Percentiles rank a stretch among this genome's conserved stretches.
phyloP scores from a whole-genome alignment of 2,888 invertebrate species.

The Lissocephala sabroskyi region DNA sequence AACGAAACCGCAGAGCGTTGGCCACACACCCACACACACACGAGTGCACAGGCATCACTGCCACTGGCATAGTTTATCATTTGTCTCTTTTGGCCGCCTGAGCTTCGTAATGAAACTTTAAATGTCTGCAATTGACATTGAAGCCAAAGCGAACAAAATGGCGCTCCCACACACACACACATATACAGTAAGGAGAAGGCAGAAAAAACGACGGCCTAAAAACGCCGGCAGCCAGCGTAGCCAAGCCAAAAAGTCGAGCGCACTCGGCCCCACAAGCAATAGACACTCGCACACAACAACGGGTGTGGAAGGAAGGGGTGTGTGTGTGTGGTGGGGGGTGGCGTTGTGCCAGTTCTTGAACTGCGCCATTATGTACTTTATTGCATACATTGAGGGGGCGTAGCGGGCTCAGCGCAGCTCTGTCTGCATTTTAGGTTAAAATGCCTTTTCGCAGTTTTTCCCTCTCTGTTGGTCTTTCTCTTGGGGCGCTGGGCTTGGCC shows the following conservation, averaged over 20 bases:
- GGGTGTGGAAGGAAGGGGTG: too few relatives aligned
- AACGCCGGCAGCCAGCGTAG: constrained; percentile 44
- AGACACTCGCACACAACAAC: constrained; percentile 31
- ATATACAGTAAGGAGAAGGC: not conserved
- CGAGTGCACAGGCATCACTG: not conserved
- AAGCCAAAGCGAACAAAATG: constrained; percentile 27
- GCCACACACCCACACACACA: constrained; percentile 20
- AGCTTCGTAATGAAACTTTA: constrained; percentile 41
- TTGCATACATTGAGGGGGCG: constrained; percentile 55
- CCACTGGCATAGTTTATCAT: constrained; percentile 45
- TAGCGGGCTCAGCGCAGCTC: constrained; percentile 17
- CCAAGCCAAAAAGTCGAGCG: constrained; percentile 42
- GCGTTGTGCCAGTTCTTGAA: constrained; percentile 52
- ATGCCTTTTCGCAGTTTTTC: constrained; percentile 48
- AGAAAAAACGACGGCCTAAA: constrained; percentile 39
- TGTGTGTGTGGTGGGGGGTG: too few relatives aligned
- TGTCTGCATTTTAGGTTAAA: constrained; percentile 59
- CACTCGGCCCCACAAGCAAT: constrained; percentile 33
- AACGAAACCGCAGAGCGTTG: constrained; percentile 27
- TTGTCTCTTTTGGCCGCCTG: constrained; percentile 21
- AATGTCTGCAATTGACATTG: constrained; percentile 62
- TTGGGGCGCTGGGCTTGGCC: constrained; percentile 8
- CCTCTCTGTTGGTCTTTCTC: not conserved
- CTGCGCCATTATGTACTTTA: constrained; percentile 63
- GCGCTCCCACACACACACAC: too few relatives aligned